These are phyloP conservation scores for Diachasmimorpha longicaudata DNA, from an alignment of 1,140 invertebrate species.

Conservation along the genomic window DNA sequence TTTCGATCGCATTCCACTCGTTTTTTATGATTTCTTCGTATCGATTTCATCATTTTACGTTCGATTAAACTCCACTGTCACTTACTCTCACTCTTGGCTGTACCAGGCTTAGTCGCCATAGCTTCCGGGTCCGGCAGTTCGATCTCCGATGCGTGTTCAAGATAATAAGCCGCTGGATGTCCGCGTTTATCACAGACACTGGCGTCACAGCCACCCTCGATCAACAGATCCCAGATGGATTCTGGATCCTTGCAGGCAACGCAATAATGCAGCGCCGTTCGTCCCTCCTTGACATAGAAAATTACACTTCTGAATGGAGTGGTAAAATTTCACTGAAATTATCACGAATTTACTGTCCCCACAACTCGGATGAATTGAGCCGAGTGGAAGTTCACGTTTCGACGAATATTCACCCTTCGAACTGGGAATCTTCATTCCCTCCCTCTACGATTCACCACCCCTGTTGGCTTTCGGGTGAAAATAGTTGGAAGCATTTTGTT, in stretches of 20 bases:
- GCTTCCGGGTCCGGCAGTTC: constrained; percentile 66
- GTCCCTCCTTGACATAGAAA: constrained; percentile 66
- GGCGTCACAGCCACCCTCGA: constrained; percentile 72
- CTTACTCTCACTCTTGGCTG: constrained; percentile 56
- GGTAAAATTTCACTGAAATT: background rate
- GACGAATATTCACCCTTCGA: background rate
- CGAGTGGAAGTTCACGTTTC: background rate
- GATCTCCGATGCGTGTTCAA: constrained; percentile 66
- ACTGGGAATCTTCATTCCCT: background rate
- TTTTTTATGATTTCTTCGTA: background rate
- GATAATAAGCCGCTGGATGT: constrained; percentile 74
- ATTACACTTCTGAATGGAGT: background rate
- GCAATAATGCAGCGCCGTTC: constrained; percentile 84
- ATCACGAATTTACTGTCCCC: too few species aligned
- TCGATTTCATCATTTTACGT: constrained; percentile 7
- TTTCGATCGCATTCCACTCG: background rate
- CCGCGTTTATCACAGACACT: constrained; percentile 71
- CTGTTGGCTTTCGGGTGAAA: background rate
- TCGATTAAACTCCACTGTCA: constrained; percentile 5
- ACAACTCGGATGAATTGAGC: too few species aligned
- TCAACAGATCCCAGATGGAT: constrained; percentile 69
- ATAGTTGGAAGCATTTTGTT: background rate
- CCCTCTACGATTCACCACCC: background rate
- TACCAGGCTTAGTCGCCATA: constrained; percentile 51
- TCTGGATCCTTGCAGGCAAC: constrained; percentile 71